phyloP scores from a whole-genome alignment of 2,797 vertebrate genomes.

The Epinephelus malabaricus region DNA sequence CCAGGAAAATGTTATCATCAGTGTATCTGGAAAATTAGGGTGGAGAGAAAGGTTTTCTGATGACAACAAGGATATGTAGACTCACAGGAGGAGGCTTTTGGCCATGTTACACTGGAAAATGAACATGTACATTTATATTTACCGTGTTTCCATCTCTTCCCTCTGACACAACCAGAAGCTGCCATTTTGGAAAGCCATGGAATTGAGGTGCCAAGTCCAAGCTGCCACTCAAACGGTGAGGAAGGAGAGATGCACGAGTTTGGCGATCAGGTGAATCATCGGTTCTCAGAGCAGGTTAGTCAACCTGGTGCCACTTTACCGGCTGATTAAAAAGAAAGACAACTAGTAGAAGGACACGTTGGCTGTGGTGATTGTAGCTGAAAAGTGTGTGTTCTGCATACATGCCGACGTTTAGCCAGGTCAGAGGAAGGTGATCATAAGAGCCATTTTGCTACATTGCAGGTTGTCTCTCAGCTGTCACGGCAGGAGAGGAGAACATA shows the following conservation, averaged over 20 bases:
- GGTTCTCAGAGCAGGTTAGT: constrained; percentile 83
- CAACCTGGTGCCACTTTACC: neutral
- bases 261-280: constrained; percentile 84
- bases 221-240: constrained; percentile 89
- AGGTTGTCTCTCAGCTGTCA: constrained; percentile 13
- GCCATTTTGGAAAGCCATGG: constrained; percentile 91
- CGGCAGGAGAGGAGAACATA: constrained; percentile 1
- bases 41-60: neutral
- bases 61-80: neutral
- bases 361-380: neutral
- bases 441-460: constrained; percentile 7
- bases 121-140: neutral
- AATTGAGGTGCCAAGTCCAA: constrained; percentile 89
- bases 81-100: neutral
- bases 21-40: too few relatives aligned
- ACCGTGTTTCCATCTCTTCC: neutral
- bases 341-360: neutral
- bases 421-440: neutral
- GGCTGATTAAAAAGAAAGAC: neutral
- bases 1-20: too few relatives aligned
- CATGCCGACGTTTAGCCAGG: too few relatives aligned
- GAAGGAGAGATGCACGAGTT: constrained; percentile 88
- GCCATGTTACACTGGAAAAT: too few relatives aligned
- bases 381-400: neutral
- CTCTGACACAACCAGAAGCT: constrained; percentile 81